Evolutionary conservation across 1,140 invertebrate species (phyloP).

Genomic region (Drosophila subobscura): DNA sequence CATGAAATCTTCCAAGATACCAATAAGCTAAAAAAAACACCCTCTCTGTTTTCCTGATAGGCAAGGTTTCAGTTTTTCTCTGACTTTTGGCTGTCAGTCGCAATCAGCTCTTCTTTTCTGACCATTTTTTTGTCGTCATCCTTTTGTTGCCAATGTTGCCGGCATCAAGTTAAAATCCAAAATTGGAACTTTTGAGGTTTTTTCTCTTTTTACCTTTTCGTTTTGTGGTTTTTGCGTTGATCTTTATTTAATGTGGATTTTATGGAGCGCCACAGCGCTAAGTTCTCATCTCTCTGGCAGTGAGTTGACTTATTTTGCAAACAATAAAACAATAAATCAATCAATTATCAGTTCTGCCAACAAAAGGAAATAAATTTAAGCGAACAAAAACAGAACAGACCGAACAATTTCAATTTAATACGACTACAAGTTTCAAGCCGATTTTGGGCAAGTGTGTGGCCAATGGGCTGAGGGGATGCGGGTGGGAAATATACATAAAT

Average conservation of each 20-base stretch:
- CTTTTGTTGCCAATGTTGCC: constrained; percentile 1
- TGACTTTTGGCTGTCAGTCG: constrained; percentile 5
- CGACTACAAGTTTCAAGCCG: neutral
- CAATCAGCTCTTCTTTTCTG: neutral
- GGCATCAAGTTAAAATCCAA: neutral
- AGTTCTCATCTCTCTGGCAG: constrained; percentile 29
- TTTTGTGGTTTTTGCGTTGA: constrained; percentile 33
- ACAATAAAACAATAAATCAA: constrained; percentile 82
- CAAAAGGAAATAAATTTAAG: constrained; percentile 13
- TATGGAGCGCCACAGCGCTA: constrained; percentile 51
- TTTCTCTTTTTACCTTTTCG: constrained; percentile 22
- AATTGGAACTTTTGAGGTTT: constrained; percentile 7
- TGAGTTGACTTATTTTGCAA: constrained; percentile 75
- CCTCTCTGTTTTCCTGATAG: neutral
- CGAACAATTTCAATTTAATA: constrained; percentile 30
- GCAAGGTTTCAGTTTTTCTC: constrained; percentile 17
- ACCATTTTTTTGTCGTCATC: neutral
- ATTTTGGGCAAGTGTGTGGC: no score
- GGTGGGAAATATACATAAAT: no score
- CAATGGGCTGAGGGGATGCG: no score
- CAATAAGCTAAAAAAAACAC: neutral
- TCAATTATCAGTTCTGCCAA: constrained; percentile 70
- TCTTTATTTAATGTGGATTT: constrained; percentile 38
- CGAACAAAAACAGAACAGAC: constrained; percentile 7
- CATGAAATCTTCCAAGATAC: neutral